Conservation (phyloP, 2,113 vertebrate species). For the Lathamus discolor region DNA sequence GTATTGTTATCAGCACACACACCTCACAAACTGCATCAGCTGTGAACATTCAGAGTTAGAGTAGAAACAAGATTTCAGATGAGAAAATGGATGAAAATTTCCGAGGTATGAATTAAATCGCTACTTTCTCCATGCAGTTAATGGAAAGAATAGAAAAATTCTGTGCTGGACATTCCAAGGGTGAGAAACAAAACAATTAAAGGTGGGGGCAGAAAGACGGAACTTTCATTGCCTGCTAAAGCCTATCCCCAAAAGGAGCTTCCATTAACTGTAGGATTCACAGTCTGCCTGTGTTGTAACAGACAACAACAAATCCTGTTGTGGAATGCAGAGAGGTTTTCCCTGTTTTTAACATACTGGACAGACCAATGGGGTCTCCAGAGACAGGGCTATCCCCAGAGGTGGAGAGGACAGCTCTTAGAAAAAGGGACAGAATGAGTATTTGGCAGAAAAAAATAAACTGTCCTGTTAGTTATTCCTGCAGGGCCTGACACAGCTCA, state of each 20-base stretch:
- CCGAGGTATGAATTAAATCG: not conserved
- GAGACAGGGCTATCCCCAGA: not conserved
- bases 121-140: not conserved
- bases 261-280: not conserved
- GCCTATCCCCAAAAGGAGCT: not conserved
- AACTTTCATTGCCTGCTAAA: not conserved
- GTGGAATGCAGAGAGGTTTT: fast-evolving
- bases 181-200: not conserved
- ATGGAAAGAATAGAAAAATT: not conserved
- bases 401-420: not conserved
- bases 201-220: not conserved
- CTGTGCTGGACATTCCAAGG: not conserved
- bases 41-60: not conserved
- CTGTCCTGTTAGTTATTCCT: not conserved
- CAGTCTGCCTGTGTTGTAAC: not conserved
- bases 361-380: not conserved
- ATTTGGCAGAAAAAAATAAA: not conserved
- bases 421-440: not conserved
- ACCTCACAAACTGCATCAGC: not conserved
- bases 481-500: not conserved
- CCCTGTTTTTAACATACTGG: not conserved
- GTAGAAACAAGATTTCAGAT: not conserved
- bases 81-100: not conserved
- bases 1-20: not conserved
- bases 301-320: not conserved